A percentile compares a stretch with the other conserved stretches of the same genome.
Conservation (phyloP, 2,113 vertebrate genomes). For the Alaudala cheleensis region DNA sequence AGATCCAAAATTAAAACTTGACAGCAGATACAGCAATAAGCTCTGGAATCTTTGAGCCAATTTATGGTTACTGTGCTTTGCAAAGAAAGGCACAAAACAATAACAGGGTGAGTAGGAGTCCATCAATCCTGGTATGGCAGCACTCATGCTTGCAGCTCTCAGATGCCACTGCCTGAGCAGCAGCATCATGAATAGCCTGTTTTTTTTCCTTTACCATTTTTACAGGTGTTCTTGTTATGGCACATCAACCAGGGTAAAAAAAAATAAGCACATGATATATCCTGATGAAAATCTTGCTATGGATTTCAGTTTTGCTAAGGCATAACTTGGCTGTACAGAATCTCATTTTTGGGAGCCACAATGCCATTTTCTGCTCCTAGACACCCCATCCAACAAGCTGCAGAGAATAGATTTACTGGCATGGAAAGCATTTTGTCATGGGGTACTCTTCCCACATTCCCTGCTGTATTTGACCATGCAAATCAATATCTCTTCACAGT, state of each 20-base stretch:
- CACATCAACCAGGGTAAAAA: neutral
- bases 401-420: neutral
- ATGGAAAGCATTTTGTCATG: neutral
- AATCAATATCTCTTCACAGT: neutral
- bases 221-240: neutral
- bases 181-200: neutral
- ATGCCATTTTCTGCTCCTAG: neutral
- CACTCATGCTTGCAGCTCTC: neutral
- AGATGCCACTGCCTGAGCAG: neutral
- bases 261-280: neutral
- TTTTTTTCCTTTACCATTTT: neutral
- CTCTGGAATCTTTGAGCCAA: neutral
- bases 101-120: neutral
- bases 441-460: neutral
- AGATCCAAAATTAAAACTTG: constrained; percentile 2
- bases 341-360: neutral
- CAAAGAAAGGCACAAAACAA: neutral
- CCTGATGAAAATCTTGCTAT: neutral
- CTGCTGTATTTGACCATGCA: neutral
- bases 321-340: neutral
- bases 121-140: neutral
- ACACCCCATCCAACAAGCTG: neutral
- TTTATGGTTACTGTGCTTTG: neutral
- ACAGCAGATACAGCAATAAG: neutral
- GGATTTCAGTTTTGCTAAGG: neutral